Evolutionary conservation across 2,797 vertebrate species (phyloP).

Genomic region (Gymnodraco acuticeps): DNA sequence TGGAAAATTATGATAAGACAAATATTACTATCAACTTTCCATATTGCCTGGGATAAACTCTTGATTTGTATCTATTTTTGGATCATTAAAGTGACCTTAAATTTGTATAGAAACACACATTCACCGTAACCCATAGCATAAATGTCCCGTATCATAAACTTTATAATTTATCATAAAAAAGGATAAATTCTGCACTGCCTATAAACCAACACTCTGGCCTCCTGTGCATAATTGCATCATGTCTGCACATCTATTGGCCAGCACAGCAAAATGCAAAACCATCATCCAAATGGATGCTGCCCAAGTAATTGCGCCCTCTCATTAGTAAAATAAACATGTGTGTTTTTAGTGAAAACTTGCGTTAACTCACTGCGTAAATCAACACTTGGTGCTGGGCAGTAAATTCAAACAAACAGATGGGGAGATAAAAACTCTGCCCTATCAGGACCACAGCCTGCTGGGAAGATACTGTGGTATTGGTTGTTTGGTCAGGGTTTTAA

Average conservation of each 20-base stretch:
- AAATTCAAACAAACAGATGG: constrained; percentile 82
- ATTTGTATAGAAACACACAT: constrained; percentile 1
- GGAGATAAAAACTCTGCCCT: constrained; percentile 71
- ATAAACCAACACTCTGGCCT: constrained; percentile 59
- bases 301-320: constrained; percentile 78
- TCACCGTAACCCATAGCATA: neutral
- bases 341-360: constrained; percentile 80
- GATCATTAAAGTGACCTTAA: constrained; percentile 4
- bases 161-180: constrained; percentile 42
- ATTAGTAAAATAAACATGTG: constrained; percentile 85
- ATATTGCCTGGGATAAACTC: neutral
- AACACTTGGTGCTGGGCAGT: constrained; percentile 54
- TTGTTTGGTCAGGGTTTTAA: constrained; percentile 15
- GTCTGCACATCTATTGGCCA: constrained; percentile 68
- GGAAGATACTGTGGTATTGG: constrained; percentile 24
- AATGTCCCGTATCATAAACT: constrained; percentile 19
- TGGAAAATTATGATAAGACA: no score
- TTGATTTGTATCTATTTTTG: neutral
- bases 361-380: constrained; percentile 75
- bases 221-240: constrained; percentile 64
- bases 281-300: constrained; percentile 73
- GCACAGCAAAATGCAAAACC: constrained; percentile 68
- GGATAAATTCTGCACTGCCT: constrained; percentile 33
- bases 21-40: no score
- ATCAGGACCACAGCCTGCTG: constrained; percentile 43